Base-by-base conservation (phyloP, 2,797 vertebrate genomes). In the Sebastes goodei region DNA sequence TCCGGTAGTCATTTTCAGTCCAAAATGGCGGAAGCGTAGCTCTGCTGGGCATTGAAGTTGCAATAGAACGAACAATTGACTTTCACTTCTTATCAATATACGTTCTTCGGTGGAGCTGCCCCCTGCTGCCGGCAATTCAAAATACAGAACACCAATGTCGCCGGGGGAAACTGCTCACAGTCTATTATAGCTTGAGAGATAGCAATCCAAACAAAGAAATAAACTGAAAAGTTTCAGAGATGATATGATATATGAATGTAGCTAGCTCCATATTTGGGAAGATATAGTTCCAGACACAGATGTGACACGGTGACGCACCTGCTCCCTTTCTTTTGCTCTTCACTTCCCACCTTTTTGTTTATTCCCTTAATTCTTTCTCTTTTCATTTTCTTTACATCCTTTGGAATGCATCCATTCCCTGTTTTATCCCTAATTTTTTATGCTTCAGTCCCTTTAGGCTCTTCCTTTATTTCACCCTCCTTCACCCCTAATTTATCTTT, bases 401-500 rank as follows among this genome's bases (percentile, higher is more conserved):
- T 81, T 74, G 25, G 42, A 49, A 63, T 78, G 71, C 67, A 74
- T 29, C 38, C 17, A 57, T 61, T 73, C 17, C 59, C 10, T 55
- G 11, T 63, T 38, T 21, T 15, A 23, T 49, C 49, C n/a, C 29
- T 49, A 20, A 60, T 49, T 71, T 72, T 73, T 71, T 21, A 76
- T 27, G 46, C 64, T 42, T 67, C 32, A 56, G 23, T 68, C 78
- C 73, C 73, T 66, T 77, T 20, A 62, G 76, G 59, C 42, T 53
- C 46, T 74, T 69, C 42, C 76, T 83, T 83, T 81, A 81, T 78
- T 83, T 81, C 67, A 82, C 46, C 65, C 75, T 68, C 69, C 60
- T 76, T 87, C 76, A 80, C 66, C 71, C 77, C 84, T 82, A 64
- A 66, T 84, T 90, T 72, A 76, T 84, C 76, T 86, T 83, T 85